Conservation (phyloP, 2,113 vertebrate genomes). For the Phoenicopterus ruber region DNA sequence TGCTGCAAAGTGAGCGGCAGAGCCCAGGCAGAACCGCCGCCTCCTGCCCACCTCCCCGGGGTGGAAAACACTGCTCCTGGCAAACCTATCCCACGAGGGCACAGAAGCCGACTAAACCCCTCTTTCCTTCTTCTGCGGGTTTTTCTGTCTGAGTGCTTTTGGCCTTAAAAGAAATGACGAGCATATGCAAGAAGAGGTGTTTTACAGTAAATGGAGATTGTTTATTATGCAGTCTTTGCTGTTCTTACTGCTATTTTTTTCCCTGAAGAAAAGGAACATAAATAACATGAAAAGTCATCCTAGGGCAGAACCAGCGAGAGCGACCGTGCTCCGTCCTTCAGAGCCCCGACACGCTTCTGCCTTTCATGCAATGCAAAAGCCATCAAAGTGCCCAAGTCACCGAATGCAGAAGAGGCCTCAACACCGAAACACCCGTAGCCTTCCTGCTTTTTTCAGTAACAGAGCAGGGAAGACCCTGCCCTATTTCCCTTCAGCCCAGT, state of each 20-base stretch:
- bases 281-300: not conserved
- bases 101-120: not conserved
- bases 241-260: not conserved
- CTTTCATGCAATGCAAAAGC: not conserved
- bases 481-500: not conserved
- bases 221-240: not conserved
- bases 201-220: not conserved
- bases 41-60: not conserved
- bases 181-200: not conserved
- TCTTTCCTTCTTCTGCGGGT: too few species aligned
- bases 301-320: accelerated
- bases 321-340: not conserved
- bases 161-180: not conserved
- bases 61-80: not conserved
- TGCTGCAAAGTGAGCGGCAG: not conserved
- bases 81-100: not conserved
- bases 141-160: not conserved
- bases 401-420: not conserved
- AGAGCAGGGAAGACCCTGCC: not conserved
- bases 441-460: not conserved
- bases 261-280: not conserved
- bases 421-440: not conserved
- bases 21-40: not conserved
- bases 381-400: not conserved
- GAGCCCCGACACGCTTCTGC: not conserved